Conservation (phyloP, 2,888 invertebrate genomes). For the Leptarthrus brevirostris region DNA sequence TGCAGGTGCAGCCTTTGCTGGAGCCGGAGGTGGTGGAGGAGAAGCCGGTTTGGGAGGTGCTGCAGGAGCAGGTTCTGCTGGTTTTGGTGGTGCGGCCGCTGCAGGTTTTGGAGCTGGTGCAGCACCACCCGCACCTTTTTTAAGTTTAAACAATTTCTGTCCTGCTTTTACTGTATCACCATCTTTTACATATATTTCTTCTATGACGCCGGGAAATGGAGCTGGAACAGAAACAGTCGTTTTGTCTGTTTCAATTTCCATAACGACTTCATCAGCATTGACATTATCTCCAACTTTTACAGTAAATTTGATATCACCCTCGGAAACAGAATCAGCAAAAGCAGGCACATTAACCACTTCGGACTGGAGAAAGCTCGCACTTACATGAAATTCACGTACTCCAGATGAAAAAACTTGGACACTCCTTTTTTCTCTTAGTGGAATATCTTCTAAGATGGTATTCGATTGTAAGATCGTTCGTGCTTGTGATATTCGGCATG, state of each 20-base stretch:
- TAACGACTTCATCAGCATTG: constrained; percentile 90
- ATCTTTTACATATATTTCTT: constrained; percentile 87
- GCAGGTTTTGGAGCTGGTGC: constrained; percentile 63
- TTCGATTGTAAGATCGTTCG: background rate
- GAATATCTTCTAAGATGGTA: background rate
- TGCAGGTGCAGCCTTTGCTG: constrained; percentile 61
- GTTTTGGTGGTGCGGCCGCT: constrained; percentile 61
- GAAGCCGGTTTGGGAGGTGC: constrained; percentile 64
- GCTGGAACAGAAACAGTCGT: constrained; percentile 78
- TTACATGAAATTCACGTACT: constrained; percentile 1
- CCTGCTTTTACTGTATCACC: constrained; percentile 94
- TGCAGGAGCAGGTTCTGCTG: constrained; percentile 65
- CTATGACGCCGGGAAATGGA: constrained; percentile 88
- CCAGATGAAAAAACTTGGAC: background rate
- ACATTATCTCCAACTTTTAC: constrained; percentile 92
- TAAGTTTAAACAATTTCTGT: constrained; percentile 82
- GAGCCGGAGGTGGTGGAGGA: constrained; percentile 61
- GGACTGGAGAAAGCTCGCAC: background rate
- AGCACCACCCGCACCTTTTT: constrained; percentile 63
- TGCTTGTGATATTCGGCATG: background rate
- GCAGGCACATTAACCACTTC: constrained; percentile 77
- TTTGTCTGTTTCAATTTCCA: constrained; percentile 99
- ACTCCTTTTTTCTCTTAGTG: background rate
- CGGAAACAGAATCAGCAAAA: constrained; percentile 97
- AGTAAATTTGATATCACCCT: constrained; percentile 90